phyloP scores from a whole-genome alignment of 2,113 vertebrate genomes.

The Grantiella picta region DNA sequence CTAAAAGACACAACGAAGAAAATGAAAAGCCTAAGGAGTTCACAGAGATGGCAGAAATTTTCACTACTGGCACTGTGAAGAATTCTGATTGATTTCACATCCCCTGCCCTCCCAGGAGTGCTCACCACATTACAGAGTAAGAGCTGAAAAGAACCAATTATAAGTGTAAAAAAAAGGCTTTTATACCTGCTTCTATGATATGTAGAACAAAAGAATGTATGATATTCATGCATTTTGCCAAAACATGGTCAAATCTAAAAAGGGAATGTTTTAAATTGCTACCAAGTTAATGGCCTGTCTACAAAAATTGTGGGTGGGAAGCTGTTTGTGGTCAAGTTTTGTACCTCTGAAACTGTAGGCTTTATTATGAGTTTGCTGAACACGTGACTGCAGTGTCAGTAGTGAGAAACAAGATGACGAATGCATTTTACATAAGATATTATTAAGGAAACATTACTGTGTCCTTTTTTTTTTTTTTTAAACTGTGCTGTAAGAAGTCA shows the following conservation, averaged over 20 bases:
- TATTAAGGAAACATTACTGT: not conserved
- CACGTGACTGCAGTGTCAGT: not conserved
- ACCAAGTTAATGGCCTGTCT: not conserved
- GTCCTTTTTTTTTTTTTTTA: too few relatives aligned
- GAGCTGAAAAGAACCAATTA: not conserved
- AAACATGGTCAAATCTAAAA: not conserved
- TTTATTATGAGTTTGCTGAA: not conserved
- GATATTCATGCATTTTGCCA: not conserved
- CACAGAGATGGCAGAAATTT: not conserved
- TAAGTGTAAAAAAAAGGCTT: not conserved
- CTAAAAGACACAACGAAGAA: not conserved
- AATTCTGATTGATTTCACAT: not conserved
- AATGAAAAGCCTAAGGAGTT: not conserved
- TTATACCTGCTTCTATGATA: not conserved
- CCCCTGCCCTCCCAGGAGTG: accelerated
- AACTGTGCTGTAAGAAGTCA: not conserved
- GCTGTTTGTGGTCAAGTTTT: not conserved
- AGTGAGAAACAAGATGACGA: not conserved
- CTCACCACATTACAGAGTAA: not conserved
- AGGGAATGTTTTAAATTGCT: not conserved
- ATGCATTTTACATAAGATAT: not conserved
- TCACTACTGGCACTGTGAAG: not conserved
- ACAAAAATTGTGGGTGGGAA: not conserved
- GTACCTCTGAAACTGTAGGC: not conserved
- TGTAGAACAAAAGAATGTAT: not conserved